Evolutionary conservation across 2,888 invertebrate genomes (phyloP), one percentile per base, ranked within the genome.

Genomic region (Thereva nobilitata): DNA sequence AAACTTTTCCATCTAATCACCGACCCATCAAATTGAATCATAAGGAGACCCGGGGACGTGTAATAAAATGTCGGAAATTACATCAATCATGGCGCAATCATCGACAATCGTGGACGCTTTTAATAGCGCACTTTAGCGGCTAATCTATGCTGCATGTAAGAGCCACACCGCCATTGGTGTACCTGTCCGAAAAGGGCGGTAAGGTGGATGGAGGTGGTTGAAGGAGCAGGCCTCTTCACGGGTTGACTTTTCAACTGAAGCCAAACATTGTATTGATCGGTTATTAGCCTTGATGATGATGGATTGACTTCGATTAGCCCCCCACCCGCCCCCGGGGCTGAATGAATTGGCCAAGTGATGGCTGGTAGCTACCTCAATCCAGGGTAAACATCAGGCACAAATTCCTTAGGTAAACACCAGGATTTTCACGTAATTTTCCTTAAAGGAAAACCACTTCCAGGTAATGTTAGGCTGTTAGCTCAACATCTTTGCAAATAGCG

Each of bases 251-350:
- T 44, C 42, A 56, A 56, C 44, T 56, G 56, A 37, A 35, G 44
- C 44, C 56, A 35, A 59, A 59, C 59, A 59, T 23, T 47, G 59
- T 59, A 59, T 59, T 59, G 59, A 59, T 59, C 59, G 59, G 49
- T 59, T 59, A 59, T 59, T 59, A 47, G 59, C 49, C 37, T 47
- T 59, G 57, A 59, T 59, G 59, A 56, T 56, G 56, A 56, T 56
- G 56, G 59, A 59, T 59, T 59, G 49, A 10, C n/a, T 49, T 34
- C 59, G 10, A 59, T 47, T 59, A 37, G 37, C 37, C 42, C 40
- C 23, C 23, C 1, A 23, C 23, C 23, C 1, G 2, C 23, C 23
- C 23, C 23, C 23, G 1, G 1, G 23, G 23, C 23, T 23, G 23
- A 23, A 23, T 23, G 23, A 23, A 23, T 23, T 23, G 23, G 23